Conservation (phyloP, 2,888 invertebrate genomes). For the Leucophenga montana region DNA sequence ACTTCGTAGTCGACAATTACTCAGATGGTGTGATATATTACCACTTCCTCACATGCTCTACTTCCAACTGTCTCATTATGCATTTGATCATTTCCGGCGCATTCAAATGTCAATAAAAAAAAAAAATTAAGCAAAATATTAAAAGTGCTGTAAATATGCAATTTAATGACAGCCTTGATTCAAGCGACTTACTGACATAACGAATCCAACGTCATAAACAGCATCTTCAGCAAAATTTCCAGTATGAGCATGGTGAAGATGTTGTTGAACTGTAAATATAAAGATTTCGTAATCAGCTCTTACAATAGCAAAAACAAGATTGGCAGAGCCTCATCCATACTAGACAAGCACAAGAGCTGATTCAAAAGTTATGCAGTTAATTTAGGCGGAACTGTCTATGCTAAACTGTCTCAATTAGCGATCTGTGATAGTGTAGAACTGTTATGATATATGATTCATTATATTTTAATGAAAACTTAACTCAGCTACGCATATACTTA, state of each 20-base stretch:
- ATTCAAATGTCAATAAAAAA: neutral
- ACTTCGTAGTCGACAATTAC: too few relatives aligned
- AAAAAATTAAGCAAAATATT: too few relatives aligned
- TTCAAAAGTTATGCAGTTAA: too few relatives aligned
- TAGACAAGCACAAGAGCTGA: neutral
- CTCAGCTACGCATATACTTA: too few relatives aligned
- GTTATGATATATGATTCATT: too few relatives aligned
- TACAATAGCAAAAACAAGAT: neutral
- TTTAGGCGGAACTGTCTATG: too few relatives aligned
- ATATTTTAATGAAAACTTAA: too few relatives aligned
- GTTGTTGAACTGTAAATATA: too few relatives aligned
- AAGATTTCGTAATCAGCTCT: neutral
- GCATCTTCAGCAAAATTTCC: neutral
- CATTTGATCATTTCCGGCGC: neutral
- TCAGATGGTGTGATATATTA: neutral
- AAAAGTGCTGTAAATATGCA: too few relatives aligned
- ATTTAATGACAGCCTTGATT: slow-evolving; percentile 7
- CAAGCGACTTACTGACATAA: slow-evolving; percentile 14
- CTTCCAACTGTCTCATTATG: neutral
- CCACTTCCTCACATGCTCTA: neutral
- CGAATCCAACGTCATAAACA: neutral
- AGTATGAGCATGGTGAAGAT: too few relatives aligned
- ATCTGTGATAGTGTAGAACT: too few relatives aligned
- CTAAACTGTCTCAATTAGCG: too few relatives aligned
- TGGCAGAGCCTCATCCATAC: neutral